Evolutionary conservation across 1,140 invertebrate genomes (phyloP).

Genomic region (Formica selysi): DNA sequence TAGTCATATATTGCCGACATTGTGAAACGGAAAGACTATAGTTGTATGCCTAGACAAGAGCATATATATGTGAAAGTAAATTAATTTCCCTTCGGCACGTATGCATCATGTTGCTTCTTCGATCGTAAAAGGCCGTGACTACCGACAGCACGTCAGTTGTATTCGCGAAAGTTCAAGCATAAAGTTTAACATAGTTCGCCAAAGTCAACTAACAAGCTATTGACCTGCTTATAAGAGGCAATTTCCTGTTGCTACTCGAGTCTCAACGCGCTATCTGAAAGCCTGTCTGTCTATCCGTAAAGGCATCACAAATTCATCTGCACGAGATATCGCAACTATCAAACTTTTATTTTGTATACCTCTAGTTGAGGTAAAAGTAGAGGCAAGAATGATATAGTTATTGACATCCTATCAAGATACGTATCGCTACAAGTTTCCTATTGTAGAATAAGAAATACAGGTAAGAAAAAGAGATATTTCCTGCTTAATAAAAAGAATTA

Average conservation of each 20-base stretch:
- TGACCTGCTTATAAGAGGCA: constrained; percentile 32
- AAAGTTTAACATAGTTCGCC: constrained; percentile 50
- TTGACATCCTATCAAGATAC: neutral
- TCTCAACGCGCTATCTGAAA: neutral
- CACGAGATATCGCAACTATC: constrained; percentile 5
- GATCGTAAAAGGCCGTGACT: constrained; percentile 22
- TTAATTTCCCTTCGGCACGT: constrained; percentile 37
- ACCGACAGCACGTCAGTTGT: constrained; percentile 15
- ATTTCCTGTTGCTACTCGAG: constrained; percentile 54
- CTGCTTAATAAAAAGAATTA: neutral
- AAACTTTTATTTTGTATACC: neutral
- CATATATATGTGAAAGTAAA: neutral
- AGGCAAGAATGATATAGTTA: neutral
- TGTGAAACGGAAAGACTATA: constrained; percentile 24
- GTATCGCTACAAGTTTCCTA: neutral
- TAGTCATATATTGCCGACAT: neutral
- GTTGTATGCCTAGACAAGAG: neutral
- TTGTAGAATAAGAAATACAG: neutral
- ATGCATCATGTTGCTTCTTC: constrained; percentile 18
- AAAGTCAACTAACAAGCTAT: constrained; percentile 52
- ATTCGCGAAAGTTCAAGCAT: constrained; percentile 36
- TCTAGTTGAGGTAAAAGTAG: neutral
- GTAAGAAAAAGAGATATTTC: neutral
- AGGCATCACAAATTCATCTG: neutral
- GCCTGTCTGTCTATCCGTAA: neutral